phyloP scores from a whole-genome alignment of 1,140 invertebrate species.

The Drosophila navojoa region DNA sequence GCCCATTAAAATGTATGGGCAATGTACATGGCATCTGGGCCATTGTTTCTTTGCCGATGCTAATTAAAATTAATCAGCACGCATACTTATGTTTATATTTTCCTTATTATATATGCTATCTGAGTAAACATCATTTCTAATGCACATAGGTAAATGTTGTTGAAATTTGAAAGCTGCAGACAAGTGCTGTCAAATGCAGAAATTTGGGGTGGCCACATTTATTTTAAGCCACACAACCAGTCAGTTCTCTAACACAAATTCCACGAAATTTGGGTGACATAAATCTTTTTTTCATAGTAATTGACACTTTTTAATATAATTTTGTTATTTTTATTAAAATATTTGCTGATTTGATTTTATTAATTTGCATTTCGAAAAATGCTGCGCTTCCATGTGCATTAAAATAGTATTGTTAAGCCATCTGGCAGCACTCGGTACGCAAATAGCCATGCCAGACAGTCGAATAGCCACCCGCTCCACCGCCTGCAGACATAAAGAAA shows the following conservation, averaged over 20 bases:
- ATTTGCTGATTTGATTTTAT: no score
- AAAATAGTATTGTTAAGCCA: not conserved
- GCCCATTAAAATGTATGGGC: not conserved
- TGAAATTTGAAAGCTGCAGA: not conserved
- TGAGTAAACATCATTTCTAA: not conserved
- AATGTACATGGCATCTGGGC: not conserved
- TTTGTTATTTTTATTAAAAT: not conserved
- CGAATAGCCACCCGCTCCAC: not conserved
- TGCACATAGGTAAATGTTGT: not conserved
- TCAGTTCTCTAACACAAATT: not conserved
- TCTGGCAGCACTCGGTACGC: not conserved
- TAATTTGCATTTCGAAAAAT: not conserved
- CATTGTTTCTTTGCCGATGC: not conserved
- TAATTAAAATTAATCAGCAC: constrained; percentile 25
- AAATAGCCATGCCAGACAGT: constrained; percentile 3
- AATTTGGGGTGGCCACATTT: not conserved
- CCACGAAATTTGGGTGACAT: not conserved
- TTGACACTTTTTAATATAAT: no score
- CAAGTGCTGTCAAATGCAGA: not conserved
- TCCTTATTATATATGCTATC: not conserved
- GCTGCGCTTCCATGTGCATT: not conserved
- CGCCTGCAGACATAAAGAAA: not conserved
- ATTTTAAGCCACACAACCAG: no score
- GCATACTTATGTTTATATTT: not conserved
- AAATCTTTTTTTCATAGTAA: not conserved